These are phyloP conservation scores for Tiaroga cobitis DNA, from an alignment of 2,797 vertebrate species.

Conservation along the genomic window DNA sequence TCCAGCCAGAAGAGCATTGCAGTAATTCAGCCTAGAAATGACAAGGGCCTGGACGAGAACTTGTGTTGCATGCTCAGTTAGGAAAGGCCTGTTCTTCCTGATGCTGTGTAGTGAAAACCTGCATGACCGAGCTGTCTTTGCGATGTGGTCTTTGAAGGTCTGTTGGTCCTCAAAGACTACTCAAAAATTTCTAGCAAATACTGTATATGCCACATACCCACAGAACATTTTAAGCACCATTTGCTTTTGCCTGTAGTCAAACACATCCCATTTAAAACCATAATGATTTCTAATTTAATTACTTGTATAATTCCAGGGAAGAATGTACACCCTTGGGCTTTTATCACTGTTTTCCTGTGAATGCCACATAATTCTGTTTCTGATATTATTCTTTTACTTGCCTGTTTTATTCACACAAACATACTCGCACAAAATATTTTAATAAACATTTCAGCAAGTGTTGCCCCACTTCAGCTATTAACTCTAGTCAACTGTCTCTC, in stretches of 20 bases:
- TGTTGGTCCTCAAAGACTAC: too few relatives aligned
- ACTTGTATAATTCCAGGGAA: slow-evolving; percentile 18
- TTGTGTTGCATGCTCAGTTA: too few relatives aligned
- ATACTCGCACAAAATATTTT: slow-evolving; percentile 19
- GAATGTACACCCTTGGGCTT: slow-evolving; percentile 23
- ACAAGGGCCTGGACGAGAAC: too few relatives aligned
- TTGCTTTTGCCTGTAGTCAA: slow-evolving; percentile 40
- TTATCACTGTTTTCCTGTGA: neutral
- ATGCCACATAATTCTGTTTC: neutral
- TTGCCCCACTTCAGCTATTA: slow-evolving; percentile 33
- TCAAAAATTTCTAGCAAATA: too few relatives aligned
- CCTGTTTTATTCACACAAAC: slow-evolving; percentile 9
- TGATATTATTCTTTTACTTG: neutral
- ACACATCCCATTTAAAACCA: slow-evolving; percentile 19
- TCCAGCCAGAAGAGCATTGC: too few relatives aligned
- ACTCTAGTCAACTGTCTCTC: slow-evolving; percentile 18
- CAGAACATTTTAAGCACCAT: slow-evolving; percentile 15
- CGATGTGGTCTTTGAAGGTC: too few relatives aligned
- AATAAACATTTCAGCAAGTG: slow-evolving; percentile 35
- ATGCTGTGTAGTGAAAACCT: too few relatives aligned
- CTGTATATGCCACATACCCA: neutral
- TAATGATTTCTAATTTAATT: slow-evolving; percentile 36
- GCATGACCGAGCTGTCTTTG: too few relatives aligned
- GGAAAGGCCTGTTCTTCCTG: too few relatives aligned
- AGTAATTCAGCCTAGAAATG: too few relatives aligned